Evolutionary conservation across 2,113 vertebrate genomes (phyloP).

Genomic region (Antechinus flavipes): DNA sequence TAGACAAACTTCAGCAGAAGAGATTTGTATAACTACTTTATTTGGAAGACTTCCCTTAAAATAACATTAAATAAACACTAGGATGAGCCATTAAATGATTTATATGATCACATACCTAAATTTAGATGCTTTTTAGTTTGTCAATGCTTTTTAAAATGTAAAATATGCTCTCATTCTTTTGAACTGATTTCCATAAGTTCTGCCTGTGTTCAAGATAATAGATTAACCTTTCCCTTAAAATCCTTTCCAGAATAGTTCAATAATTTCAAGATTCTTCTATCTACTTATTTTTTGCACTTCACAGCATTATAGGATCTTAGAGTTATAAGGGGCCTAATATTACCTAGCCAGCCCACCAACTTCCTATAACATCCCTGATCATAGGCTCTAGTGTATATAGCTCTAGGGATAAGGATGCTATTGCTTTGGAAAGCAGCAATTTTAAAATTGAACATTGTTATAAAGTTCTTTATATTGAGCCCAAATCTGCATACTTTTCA

Average conservation of each 20-base stretch:
- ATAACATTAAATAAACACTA: background rate
- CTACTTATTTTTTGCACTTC: background rate
- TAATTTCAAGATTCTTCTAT: background rate
- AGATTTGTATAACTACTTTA: background rate
- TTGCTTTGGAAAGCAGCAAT: background rate
- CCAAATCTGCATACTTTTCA: background rate
- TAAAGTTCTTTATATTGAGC: background rate
- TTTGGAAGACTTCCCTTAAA: background rate
- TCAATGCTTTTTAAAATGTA: background rate
- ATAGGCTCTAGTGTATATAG: background rate
- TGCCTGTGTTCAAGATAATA: background rate
- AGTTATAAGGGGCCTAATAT: background rate
- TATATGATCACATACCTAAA: background rate
- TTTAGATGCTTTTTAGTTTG: background rate
- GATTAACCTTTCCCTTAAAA: background rate
- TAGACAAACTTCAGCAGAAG: background rate
- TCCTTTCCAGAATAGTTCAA: background rate
- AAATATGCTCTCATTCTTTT: background rate
- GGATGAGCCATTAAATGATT: background rate
- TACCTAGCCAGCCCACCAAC: background rate
- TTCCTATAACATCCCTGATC: background rate
- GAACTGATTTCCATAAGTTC: background rate
- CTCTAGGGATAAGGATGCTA: background rate
- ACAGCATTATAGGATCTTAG: background rate
- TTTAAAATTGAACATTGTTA: background rate